Evolutionary conservation across 2,113 vertebrate species (phyloP).

Genomic region (Rhipidura dahli): DNA sequence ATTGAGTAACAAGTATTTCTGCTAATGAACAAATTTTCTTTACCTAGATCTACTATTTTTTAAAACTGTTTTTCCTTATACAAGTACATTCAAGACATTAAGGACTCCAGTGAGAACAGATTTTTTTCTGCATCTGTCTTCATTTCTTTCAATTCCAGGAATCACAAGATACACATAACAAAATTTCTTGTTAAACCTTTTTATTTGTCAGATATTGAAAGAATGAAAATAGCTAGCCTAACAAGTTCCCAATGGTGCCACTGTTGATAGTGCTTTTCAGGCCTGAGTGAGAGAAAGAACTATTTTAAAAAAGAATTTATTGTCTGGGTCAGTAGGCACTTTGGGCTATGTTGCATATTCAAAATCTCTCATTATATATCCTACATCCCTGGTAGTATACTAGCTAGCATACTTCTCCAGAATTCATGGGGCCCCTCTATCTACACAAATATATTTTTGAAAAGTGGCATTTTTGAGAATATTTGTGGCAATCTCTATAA

Average conservation of each 20-base stretch:
- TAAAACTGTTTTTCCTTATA: neutral
- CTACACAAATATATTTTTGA: neutral
- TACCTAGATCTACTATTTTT: neutral
- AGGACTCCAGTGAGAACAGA: neutral
- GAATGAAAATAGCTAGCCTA: neutral
- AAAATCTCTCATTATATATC: neutral
- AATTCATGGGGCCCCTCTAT: accelerated
- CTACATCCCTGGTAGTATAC: neutral
- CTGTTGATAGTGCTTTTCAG: neutral
- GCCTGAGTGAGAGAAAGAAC: neutral
- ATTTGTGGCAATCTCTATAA: neutral
- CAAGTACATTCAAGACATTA: neutral
- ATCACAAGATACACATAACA: neutral
- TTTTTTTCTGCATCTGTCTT: neutral
- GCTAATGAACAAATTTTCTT: neutral
- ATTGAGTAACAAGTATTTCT: neutral
- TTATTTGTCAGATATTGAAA: neutral
- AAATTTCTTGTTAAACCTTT: neutral
- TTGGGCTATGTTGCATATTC: neutral
- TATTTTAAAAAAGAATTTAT: neutral
- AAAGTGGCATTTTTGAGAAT: neutral
- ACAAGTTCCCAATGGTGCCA: neutral
- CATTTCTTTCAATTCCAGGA: neutral
- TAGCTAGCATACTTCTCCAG: neutral
- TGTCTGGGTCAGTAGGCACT: neutral